Base-by-base conservation (phyloP, 2,113 vertebrate species). In the Colinus virginianus region DNA sequence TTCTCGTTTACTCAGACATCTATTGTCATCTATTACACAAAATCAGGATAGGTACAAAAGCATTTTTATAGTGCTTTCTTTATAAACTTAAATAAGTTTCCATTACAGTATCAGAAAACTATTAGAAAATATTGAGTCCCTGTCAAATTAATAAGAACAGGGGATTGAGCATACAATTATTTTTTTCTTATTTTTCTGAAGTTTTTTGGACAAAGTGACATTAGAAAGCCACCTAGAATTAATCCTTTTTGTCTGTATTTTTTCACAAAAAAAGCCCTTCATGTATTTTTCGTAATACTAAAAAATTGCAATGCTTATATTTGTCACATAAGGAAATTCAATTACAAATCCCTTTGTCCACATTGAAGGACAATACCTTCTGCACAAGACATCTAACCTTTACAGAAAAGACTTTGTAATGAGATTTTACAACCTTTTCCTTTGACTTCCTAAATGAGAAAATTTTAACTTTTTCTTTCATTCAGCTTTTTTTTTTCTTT, bases 371-470 rank as follows among this genome's bases (percentile, higher is more conserved):
- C 58, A 90, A 48, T 38, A 42, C 15, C 7, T 79, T 77, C 58
- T 82, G n/a, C 2, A 28, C 9, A 20, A 14, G n/a, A 82, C 5
- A 68, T 17, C 43, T 93, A 86, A 93, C 56, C 58, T 81, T 91
- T 90, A 87, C 49, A 67, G 77, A 78, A 92, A 87, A 64, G 66
- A 38, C 4, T 32, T 53, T 89, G 87, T 38, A 80, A 91, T 64
- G 38, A 48, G 76, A 62, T 79, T 90, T 88, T 58, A 30, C 48
- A 87, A 69, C 11, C 15, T 69, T 72, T 77, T 72, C 42, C 32
- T 26, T 46, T 36, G 26, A 40, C 9, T 36, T 81, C 78, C 85
- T 15, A 42, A 90, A 90, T 88, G 22, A 84, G 40, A 53, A 28
- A 66, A 82, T 80, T 74, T 25, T 9, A 11, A 2, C 9, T 61